phyloP scores from a whole-genome alignment of 2,888 invertebrate species.

The Sminthurinus aureus region DNA sequence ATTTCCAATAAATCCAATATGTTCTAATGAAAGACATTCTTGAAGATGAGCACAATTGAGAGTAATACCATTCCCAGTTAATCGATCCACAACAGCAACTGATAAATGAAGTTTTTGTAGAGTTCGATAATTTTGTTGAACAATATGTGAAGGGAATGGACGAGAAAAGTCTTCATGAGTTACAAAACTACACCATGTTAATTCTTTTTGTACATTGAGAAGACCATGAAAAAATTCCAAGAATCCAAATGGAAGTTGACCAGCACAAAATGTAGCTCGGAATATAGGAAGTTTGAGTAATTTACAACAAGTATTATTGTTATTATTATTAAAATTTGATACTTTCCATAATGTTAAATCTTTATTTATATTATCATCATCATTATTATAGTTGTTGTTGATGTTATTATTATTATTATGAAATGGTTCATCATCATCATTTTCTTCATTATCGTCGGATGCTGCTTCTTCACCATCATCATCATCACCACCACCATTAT shows the following conservation, averaged over 20 bases:
- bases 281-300: constrained; percentile 9
- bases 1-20: constrained; percentile 35
- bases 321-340: no score
- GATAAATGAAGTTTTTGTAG: constrained; percentile 33
- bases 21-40: constrained; percentile 31
- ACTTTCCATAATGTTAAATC: no score
- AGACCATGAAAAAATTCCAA: constrained; percentile 31
- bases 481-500: background rate
- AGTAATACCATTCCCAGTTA: constrained; percentile 16
- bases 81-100: constrained; percentile 24
- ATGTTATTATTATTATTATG: no score
- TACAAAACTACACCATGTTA: constrained; percentile 38
- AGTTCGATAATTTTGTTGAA: constrained; percentile 31
- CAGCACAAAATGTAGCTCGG: constrained; percentile 34
- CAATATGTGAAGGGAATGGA: constrained; percentile 29
- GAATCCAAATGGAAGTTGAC: constrained; percentile 19
- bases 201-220: constrained; percentile 27
- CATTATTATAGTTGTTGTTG: no score
- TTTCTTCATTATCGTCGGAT: background rate
- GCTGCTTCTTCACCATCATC: constrained; percentile 12
- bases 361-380: no score
- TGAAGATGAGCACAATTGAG: constrained; percentile 28
- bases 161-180: constrained; percentile 36
- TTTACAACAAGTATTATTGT: no score
- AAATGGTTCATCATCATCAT: no score